phyloP scores from a whole-genome alignment of 35 echinoderm and acorn worm species.

The Strongylocentrotus purpuratus region DNA sequence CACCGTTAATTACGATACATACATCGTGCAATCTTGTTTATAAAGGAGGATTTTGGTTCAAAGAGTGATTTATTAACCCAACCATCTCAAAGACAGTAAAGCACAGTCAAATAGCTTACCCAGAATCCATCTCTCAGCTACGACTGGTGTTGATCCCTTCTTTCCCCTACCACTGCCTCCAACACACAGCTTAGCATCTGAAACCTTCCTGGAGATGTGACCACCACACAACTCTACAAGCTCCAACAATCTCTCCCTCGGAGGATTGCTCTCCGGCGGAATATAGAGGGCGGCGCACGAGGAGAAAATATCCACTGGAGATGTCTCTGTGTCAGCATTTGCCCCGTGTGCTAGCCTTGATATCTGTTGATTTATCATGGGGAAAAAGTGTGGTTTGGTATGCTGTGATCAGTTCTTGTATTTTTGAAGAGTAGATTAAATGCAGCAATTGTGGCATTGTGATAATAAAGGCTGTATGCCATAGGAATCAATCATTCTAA shows the following conservation, averaged over 20 bases:
- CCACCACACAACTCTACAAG: conserved; percentile 70
- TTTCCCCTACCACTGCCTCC: conserved; percentile 31
- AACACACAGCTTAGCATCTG: conserved; percentile 62
- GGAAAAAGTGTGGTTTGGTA: neutral
- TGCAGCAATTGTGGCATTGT: too few species aligned
- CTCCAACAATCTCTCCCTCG: conserved; percentile 58
- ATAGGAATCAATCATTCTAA: too few species aligned
- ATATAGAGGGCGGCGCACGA: conserved; percentile 52
- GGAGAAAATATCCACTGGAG: conserved; percentile 68
- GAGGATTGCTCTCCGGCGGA: conserved; percentile 45
- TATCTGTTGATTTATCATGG: neutral
- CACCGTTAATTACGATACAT: too few species aligned
- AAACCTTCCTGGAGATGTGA: neutral
- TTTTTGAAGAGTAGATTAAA: too few species aligned
- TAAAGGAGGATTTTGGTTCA: too few species aligned
- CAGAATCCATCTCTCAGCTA: conserved; percentile 74
- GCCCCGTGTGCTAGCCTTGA: neutral
- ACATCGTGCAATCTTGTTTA: too few species aligned
- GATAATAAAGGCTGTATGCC: too few species aligned
- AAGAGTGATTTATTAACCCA: too few species aligned
- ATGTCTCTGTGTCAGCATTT: conserved; percentile 17
- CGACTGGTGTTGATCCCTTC: conserved; percentile 45
- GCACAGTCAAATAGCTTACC: conserved; percentile 49
- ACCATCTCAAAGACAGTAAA: neutral
- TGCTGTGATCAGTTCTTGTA: too few species aligned